Percentiles rank a stretch among this genome's conserved stretches.
Evolutionary conservation across 2,113 vertebrate species (phyloP).

Genomic region (Potamarius usumacintae): DNA sequence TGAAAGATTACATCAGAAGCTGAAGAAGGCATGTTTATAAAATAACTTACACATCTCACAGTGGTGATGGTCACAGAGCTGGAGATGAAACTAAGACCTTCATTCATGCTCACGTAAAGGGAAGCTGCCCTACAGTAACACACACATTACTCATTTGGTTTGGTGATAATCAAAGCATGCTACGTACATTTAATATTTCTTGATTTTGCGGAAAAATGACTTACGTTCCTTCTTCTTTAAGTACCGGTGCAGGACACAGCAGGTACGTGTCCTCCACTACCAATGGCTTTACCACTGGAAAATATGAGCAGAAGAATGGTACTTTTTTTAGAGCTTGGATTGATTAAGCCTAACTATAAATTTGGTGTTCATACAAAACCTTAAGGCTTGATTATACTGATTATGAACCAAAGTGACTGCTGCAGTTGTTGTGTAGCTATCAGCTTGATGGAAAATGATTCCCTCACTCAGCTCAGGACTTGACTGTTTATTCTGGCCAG

Average conservation of each 20-base stretch:
- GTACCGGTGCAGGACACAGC: conserved; percentile 90
- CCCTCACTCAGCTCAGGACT: conserved; percentile 52
- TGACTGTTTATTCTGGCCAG: conserved; percentile 27
- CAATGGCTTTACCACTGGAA: conserved; percentile 90
- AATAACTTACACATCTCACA: conserved; percentile 88
- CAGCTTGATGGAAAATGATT: conserved; percentile 52
- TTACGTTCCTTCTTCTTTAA: conserved; percentile 93
- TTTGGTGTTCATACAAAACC: background rate
- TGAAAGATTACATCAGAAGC: background rate
- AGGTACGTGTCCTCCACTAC: conserved; percentile 92
- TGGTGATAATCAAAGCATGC: background rate
- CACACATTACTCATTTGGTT: background rate
- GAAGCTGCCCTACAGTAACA: conserved; percentile 77
- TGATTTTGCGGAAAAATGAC: conserved; percentile 55
- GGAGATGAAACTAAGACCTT: conserved; percentile 96
- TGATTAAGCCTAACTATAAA: background rate
- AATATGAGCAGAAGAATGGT: conserved; percentile 30
- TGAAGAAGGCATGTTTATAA: background rate
- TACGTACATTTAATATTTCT: background rate
- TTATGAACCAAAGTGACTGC: conserved; percentile 22
- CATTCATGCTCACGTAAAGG: conserved; percentile 97
- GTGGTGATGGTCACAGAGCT: conserved; percentile 97
- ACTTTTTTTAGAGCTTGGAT: background rate
- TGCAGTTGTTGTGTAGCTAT: conserved; percentile 53
- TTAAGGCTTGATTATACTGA: background rate